Conservation (phyloP, 2,888 invertebrate species). For the Schizaphis graminum region DNA sequence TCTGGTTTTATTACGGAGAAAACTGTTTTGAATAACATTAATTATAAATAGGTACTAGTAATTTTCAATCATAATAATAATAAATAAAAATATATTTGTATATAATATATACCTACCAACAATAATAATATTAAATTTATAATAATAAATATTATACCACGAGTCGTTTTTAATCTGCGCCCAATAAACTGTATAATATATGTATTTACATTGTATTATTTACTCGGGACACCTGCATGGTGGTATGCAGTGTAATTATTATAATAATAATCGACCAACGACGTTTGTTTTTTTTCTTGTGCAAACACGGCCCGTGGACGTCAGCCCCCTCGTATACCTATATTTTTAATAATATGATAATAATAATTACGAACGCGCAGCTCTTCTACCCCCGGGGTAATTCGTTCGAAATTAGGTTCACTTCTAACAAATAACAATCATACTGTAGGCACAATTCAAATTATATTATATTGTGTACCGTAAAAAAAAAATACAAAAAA, state of each 20-base stretch:
- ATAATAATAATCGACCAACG: constrained; percentile 56
- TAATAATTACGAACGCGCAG: constrained; percentile 25
- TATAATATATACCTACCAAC: neutral
- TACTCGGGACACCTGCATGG: constrained; percentile 37
- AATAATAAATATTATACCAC: neutral
- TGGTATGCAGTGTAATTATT: constrained; percentile 27
- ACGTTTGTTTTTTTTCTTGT: constrained; percentile 56
- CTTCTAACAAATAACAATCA: neutral
- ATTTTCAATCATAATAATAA: neutral
- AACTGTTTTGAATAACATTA: neutral
- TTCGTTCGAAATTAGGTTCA: neutral
- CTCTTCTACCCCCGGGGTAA: constrained; percentile 42
- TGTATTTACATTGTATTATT: neutral
- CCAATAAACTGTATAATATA: neutral
- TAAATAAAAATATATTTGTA: neutral
- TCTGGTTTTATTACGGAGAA: neutral
- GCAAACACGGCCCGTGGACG: constrained; percentile 47
- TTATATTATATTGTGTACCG: no score
- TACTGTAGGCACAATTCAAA: neutral
- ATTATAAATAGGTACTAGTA: no score
- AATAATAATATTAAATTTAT: neutral
- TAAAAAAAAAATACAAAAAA: no score
- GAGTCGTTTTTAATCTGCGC: neutral
- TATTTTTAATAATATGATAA: constrained; percentile 10
- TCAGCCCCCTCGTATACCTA: neutral